A percentile compares a stretch with the other conserved stretches of the same genome.
phyloP scores from a whole-genome alignment of 2,113 vertebrate genomes.

The Ceyx cyanopectus region DNA sequence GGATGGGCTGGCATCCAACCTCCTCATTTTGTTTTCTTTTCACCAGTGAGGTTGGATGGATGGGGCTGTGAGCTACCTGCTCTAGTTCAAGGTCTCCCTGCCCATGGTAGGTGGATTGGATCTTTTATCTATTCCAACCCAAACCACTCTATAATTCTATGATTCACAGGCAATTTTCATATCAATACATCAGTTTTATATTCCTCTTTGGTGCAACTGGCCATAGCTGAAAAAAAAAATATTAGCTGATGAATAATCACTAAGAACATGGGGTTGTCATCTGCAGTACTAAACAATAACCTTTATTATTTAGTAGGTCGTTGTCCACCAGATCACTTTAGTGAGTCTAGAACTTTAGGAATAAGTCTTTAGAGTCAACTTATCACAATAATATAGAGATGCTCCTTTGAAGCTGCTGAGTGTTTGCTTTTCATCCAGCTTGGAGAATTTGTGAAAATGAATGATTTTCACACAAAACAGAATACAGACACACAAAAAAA shows the following conservation, averaged over 20 bases:
- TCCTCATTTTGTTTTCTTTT: not conserved
- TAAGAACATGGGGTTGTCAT: not conserved
- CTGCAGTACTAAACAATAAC: not conserved
- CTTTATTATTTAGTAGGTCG: not conserved
- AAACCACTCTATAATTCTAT: no score
- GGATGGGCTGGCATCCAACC: rapidly evolving
- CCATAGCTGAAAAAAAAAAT: not conserved
- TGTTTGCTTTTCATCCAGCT: not conserved
- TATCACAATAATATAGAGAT: not conserved
- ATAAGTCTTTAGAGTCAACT: not conserved
- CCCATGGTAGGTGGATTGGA: no score
- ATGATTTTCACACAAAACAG: not conserved
- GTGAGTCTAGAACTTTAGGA: not conserved
- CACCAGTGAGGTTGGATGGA: not conserved
- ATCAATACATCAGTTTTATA: not conserved
- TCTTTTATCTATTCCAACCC: no score
- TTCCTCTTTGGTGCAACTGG: not conserved
- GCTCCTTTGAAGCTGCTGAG: not conserved
- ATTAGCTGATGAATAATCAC: not conserved
- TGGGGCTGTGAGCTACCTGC: no score
- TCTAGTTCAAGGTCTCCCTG: no score
- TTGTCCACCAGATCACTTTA: not conserved
- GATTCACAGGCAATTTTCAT: not conserved
- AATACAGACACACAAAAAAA: no score
- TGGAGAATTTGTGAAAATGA: not conserved